Conservation (phyloP, 2,113 vertebrate species). For the Pelusios castaneus region DNA sequence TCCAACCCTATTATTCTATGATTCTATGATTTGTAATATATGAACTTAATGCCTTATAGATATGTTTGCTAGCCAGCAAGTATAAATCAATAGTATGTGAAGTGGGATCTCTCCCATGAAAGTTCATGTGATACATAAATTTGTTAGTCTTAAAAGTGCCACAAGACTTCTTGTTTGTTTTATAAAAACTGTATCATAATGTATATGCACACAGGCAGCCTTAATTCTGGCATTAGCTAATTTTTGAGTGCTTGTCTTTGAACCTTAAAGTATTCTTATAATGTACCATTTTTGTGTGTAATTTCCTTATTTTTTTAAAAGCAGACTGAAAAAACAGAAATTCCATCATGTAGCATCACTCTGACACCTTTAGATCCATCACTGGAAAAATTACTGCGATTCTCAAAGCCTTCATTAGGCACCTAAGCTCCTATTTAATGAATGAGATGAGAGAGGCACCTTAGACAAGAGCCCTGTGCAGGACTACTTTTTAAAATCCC, state of each 20-base stretch:
- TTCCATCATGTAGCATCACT: neutral
- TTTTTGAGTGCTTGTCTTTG: neutral
- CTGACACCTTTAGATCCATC: neutral
- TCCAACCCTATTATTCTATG: too few species aligned
- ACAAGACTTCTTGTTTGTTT: too few species aligned
- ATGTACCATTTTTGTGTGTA: neutral
- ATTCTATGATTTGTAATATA: too few species aligned
- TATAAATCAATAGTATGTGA: neutral
- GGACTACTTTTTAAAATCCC: neutral
- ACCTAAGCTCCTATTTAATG: too few species aligned
- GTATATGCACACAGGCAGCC: neutral
- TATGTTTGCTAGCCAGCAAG: too few species aligned
- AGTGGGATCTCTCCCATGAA: too few species aligned
- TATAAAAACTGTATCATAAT: neutral
- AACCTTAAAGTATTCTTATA: neutral
- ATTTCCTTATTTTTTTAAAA: neutral
- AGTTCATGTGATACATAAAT: too few species aligned
- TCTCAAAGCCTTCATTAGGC: too few species aligned
- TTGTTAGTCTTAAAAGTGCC: too few species aligned
- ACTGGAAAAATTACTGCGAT: neutral
- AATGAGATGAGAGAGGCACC: neutral
- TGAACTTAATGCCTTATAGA: too few species aligned
- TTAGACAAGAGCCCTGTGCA: neutral
- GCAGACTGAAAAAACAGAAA: neutral
- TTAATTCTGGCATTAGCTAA: neutral